Evolutionary conservation across 2,888 invertebrate species (phyloP), one percentile per base, ranked within the genome.

Genomic region (Nymphalis c-album): DNA sequence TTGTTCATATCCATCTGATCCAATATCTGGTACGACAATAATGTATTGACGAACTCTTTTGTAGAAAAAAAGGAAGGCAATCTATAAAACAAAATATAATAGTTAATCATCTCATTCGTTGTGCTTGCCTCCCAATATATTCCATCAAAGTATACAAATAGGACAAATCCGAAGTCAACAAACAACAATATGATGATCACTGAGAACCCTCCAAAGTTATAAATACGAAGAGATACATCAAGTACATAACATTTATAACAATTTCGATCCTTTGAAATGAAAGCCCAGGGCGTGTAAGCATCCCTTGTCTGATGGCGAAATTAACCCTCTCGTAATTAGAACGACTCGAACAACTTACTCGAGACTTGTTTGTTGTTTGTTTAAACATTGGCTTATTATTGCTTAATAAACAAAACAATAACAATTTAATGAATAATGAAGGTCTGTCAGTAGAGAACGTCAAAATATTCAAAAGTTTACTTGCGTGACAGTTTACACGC

Each of bases 321-420:
- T 48, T n/a, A 18, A 48, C 7, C 18, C 18, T 17, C 48, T 18
- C 17, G 51, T 62, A 62, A 62, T 62, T 53, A 62, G 51, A 62
- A 53, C 51, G 45, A 53, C 40, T 53, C 18, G 40, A 62, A 62
- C 46, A 53, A 22, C 18, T 53, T 22, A 48, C 6, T 48, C 17
- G 26, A 22, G 13, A n/a, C 40, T 48, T 53, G 16, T 22, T 48
- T 53, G 16, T 22, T 62, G 17, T 31, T 31, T 6, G 26, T 31
- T 31, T 31, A 31, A 31, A 31, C 26, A 31, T 31, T 31, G 0
- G 5, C 26, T 31, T 31, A 31, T 31, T 31, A 31, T 31, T 31
- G 26, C 26, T 31, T 6, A 31, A 0, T n/a, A 48, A 53, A 51
- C 26, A 1, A 53, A 62, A 53, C 62, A 53, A 62, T 22, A 53